A percentile compares a stretch with the other conserved stretches of the same genome.
phyloP scores from a whole-genome alignment of 2,888 invertebrate genomes.

The Andrena bicolor region DNA sequence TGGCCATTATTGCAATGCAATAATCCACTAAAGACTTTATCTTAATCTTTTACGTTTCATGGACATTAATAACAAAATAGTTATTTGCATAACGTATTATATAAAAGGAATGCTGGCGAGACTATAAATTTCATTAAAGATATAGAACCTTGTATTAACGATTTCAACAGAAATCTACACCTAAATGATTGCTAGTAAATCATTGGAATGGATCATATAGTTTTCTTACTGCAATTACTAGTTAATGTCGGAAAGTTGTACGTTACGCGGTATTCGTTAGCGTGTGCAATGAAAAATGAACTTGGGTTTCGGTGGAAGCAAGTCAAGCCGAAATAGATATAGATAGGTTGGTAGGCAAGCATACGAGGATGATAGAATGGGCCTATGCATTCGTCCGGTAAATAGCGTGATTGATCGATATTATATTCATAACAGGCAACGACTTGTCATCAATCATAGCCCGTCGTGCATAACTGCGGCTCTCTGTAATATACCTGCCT shows the following conservation, averaged over 20 bases:
- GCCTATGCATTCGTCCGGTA: conserved; percentile 82
- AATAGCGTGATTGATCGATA: conserved; percentile 84
- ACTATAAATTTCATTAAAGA: neutral
- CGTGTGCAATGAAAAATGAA: conserved; percentile 69
- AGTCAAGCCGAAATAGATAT: conserved; percentile 72
- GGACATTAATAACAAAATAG: too few relatives aligned
- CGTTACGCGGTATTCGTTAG: conserved; percentile 58
- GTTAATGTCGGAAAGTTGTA: conserved; percentile 54
- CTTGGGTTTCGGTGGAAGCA: conserved; percentile 68
- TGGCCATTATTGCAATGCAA: too few relatives aligned
- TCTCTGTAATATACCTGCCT: conserved; percentile 79
- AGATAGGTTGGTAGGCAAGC: conserved; percentile 71
- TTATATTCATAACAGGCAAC: conserved; percentile 84
- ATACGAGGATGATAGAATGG: conserved; percentile 81
- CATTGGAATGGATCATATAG: neutral
- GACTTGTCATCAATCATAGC: conserved; percentile 83
- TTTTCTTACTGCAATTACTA: conserved; percentile 15
- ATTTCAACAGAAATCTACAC: neutral
- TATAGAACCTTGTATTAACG: neutral
- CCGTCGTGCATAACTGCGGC: conserved; percentile 74
- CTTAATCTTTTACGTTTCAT: too few relatives aligned
- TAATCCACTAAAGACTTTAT: too few relatives aligned
- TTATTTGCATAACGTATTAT: too few relatives aligned
- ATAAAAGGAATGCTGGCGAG: too few relatives aligned
- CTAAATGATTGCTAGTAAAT: neutral